Evolutionary conservation across 2,888 invertebrate species (phyloP), one percentile per base, ranked within the genome.

Genomic region (Pristionchus japonicus): DNA sequence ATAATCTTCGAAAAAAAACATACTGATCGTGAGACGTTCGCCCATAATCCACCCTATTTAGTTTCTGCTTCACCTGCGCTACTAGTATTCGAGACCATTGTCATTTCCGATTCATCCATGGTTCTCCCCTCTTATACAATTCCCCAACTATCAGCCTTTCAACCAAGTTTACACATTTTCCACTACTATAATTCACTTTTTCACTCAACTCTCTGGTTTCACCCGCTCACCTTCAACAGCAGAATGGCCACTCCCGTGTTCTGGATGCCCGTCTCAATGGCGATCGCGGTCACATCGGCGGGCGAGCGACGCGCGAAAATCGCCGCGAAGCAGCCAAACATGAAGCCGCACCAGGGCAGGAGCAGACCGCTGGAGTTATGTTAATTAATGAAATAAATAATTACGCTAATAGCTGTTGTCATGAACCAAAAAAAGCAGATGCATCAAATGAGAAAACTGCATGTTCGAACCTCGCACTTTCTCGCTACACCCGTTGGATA

Each of bases 271-370:
- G 95, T 94, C 92, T 95, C 95, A 89, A 95, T 92, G 89, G 94
- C 94, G 91, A 95, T 92, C 9, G 95, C 94, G 0, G 93, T 93
- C 27, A 94, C 93, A 87, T 95, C 92, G 84, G 61, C 90, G 9
- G 93, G 93, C 11, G 90, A 82, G 82, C 93, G 90, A 67, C 93
- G 89, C 34, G 93, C 88, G n/a, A 94, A 86, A 64, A 93, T 92
- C n/a, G 95, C 93, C 31, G 94, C 93, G 87, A 92, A 93, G 88
- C 91, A 95, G 9, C 95, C 95, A 87, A 95, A 95, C 89, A 95
- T 89, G 92, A 95, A 96, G 1, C 95, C 95, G 57, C 95, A 94
- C 93, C 95, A 95, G 0, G 95, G 95, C 52, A 95, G 93, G 0
- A 95, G 89, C 17, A 95, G 92, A 27, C 95, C 95, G 7, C 95